Percentiles rank a stretch among this genome's conserved stretches.
These are phyloP conservation scores for Rutpela maculata DNA, from an alignment of 2,888 invertebrate species.

Conservation along the genomic window DNA sequence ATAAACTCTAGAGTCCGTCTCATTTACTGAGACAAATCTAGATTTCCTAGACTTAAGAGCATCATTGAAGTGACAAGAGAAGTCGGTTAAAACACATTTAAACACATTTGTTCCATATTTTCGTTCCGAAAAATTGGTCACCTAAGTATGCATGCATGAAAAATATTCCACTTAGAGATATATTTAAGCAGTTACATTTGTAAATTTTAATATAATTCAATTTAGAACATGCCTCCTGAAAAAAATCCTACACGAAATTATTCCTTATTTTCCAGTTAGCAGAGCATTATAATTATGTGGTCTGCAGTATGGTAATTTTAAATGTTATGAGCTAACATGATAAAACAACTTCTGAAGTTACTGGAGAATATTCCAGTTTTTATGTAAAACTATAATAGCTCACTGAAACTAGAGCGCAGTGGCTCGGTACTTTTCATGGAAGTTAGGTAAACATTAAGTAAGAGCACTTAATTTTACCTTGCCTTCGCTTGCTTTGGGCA, in stretches of 20 bases:
- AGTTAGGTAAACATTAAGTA: conserved; percentile 11
- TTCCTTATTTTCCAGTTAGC: neutral
- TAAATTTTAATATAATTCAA: neutral
- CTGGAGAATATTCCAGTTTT: conserved; percentile 14
- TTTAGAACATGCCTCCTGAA: neutral
- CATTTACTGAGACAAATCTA: no score
- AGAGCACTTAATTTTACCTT: conserved; percentile 5
- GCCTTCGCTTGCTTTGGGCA: conserved; percentile 1
- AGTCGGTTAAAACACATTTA: no score
- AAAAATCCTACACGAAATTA: neutral
- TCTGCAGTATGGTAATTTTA: conserved; percentile 1
- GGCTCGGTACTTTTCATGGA: conserved; percentile 7
- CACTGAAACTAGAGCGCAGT: conserved; percentile 21
- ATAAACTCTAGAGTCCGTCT: no score
- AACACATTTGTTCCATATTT: no score
- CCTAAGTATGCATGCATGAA: no score
- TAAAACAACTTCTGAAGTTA: neutral
- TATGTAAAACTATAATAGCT: conserved; percentile 13
- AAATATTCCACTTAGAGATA: no score
- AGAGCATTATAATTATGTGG: neutral
- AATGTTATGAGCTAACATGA: neutral
- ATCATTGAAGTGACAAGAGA: no score
- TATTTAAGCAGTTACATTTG: neutral
- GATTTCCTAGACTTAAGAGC: no score
- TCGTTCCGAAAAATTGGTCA: no score